These are phyloP conservation scores for Oreamnos americanus DNA, from an alignment of 2,113 vertebrate species.

Conservation along the genomic window DNA sequence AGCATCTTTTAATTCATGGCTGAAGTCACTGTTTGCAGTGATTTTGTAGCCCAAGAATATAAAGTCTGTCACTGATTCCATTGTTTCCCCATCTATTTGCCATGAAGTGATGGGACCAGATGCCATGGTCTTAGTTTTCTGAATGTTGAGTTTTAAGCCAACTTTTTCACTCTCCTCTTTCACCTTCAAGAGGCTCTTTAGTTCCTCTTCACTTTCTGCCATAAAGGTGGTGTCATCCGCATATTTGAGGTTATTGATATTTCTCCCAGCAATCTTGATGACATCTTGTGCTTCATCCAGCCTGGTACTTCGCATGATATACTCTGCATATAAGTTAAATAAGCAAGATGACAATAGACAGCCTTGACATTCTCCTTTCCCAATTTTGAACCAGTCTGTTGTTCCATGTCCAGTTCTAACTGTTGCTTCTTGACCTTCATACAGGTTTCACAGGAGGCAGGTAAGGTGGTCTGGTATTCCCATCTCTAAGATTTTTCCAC, in stretches of 20 bases:
- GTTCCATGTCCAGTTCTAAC: background rate
- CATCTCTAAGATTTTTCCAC: background rate
- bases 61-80: background rate
- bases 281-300: background rate
- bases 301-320: background rate
- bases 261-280: background rate
- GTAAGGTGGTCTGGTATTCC: background rate
- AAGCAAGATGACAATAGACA: background rate
- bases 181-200: background rate
- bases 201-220: background rate
- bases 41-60: background rate
- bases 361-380: background rate
- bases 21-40: background rate
- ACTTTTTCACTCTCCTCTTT: background rate
- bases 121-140: background rate
- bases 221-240: background rate
- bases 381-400: background rate
- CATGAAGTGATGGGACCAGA: background rate
- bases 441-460: background rate
- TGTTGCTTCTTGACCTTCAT: background rate
- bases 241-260: background rate
- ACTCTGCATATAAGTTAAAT: background rate
- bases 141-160: background rate
- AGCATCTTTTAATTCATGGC: background rate
- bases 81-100: background rate